These are phyloP conservation scores for Oncopeltus fasciatus DNA, from an alignment of 1,140 invertebrate species.

Conservation along the genomic window DNA sequence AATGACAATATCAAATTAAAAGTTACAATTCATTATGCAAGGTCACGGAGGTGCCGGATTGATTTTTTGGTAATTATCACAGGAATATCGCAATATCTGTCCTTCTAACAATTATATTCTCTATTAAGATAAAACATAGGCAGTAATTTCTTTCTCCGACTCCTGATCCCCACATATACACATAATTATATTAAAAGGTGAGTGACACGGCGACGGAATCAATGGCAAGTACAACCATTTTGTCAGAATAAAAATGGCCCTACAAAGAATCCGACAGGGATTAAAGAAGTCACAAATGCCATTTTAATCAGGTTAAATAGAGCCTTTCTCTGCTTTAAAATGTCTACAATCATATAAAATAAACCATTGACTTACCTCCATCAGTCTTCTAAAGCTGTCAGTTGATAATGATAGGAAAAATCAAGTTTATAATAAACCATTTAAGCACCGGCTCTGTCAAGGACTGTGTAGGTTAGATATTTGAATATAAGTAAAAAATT, in stretches of 20 bases:
- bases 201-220: conserved; percentile 2
- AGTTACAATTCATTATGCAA: conserved; percentile 6
- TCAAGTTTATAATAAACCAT: conserved; percentile 4
- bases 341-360: background rate
- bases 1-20: no score
- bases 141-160: no score
- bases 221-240: conserved; percentile 6
- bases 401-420: conserved; percentile 8
- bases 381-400: background rate
- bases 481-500: background rate
- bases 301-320: background rate
- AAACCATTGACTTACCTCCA: background rate
- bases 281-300: background rate
- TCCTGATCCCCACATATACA: background rate
- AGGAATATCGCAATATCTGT: no score
- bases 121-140: no score
- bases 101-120: no score
- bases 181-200: background rate
- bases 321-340: background rate
- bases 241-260: conserved; percentile 8
- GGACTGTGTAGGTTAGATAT: conserved; percentile 1
- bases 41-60: conserved; percentile 1
- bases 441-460: conserved; percentile 1
- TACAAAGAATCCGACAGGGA: background rate
- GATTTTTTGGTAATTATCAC: conserved; percentile 5